phyloP scores from a whole-genome alignment of 1,140 invertebrate genomes.

The Marisa cornuarietis region DNA sequence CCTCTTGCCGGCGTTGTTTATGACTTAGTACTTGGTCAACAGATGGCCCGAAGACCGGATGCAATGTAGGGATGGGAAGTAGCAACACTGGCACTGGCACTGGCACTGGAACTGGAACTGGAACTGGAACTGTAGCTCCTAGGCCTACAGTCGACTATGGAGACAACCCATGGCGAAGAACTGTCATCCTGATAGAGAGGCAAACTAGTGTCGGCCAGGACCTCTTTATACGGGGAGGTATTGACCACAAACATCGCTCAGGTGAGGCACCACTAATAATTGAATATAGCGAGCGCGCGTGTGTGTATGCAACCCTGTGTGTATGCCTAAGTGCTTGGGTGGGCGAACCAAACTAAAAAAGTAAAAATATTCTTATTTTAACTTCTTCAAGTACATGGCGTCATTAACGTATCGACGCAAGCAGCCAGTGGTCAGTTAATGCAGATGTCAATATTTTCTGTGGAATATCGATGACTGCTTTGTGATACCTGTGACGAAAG shows the following conservation, averaged over 20 bases:
- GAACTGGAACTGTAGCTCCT: background rate
- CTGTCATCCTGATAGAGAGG: slow-evolving; percentile 65
- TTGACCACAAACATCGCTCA: slow-evolving; percentile 47
- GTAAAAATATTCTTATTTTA: too few species aligned
- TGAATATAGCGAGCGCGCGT: background rate
- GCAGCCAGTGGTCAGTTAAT: background rate
- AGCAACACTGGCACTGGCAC: background rate
- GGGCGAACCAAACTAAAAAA: too few species aligned
- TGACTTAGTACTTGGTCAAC: background rate
- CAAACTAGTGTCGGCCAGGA: slow-evolving; percentile 65
- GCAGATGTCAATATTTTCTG: too few species aligned
- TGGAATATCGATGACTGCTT: too few species aligned
- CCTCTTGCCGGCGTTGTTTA: too few species aligned
- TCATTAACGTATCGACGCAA: background rate
- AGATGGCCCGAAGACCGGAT: slow-evolving; percentile 13
- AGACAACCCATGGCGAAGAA: slow-evolving; percentile 32
- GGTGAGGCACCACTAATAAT: slow-evolving; percentile 27
- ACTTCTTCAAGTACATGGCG: too few species aligned
- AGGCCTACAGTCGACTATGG: slow-evolving; percentile 11
- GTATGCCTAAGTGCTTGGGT: too few species aligned
- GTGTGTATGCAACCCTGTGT: background rate
- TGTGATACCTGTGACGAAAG: slow-evolving; percentile 17
- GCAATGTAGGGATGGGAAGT: background rate
- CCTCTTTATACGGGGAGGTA: slow-evolving; percentile 68
- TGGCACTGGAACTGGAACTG: slow-evolving; percentile 6